Conservation (phyloP, 2,888 invertebrate genomes). For the Diadromus collaris region DNA sequence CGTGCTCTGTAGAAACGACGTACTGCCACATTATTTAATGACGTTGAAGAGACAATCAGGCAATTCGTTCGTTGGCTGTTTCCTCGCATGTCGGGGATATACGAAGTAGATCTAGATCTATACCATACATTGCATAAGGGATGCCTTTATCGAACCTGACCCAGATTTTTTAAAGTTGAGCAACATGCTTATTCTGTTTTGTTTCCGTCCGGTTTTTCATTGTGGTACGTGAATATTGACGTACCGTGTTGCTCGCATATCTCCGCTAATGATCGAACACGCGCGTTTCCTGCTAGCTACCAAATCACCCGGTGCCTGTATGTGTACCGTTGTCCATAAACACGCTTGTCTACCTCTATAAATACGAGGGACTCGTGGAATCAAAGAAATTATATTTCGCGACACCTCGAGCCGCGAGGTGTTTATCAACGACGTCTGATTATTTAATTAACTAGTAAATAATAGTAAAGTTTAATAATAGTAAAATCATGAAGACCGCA, state of each 20-base stretch:
- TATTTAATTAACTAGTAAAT: not conserved
- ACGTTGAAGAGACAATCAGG: not conserved
- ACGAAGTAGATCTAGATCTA: not conserved
- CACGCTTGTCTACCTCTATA: not conserved
- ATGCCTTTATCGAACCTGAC: not conserved
- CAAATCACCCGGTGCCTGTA: not conserved
- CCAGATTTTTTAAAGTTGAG: not conserved
- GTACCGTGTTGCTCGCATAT: slow-evolving; percentile 1
- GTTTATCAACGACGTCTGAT: not conserved
- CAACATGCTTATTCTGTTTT: not conserved
- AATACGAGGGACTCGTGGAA: not conserved
- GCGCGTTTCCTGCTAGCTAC: not conserved
- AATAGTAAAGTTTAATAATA: not conserved
- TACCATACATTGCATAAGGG: not conserved
- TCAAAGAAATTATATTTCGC: not conserved
- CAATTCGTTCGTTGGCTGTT: not conserved
- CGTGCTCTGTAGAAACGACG: no score
- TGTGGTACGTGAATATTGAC: not conserved
- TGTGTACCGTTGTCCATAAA: not conserved
- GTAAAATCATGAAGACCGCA: not conserved
- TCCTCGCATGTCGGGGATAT: not conserved
- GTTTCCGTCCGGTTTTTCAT: not conserved
- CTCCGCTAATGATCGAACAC: not conserved
- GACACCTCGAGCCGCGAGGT: not conserved
- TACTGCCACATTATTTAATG: no score